Evolutionary conservation across 2,888 invertebrate genomes (phyloP).

Genomic region (Pinctada fucata): DNA sequence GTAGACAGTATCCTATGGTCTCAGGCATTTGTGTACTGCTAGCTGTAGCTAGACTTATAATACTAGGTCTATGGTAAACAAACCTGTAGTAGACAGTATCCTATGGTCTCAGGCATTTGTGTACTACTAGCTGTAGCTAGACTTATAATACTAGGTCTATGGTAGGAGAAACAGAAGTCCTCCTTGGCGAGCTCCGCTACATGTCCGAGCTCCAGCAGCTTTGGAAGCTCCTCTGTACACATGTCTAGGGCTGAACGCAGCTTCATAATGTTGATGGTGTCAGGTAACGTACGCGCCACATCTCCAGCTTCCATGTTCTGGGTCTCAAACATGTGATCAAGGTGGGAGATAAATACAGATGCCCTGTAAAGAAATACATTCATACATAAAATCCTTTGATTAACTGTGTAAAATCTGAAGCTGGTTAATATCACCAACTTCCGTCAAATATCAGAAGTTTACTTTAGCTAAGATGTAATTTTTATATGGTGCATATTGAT

Average conservation of each 20-base stretch:
- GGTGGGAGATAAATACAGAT: conserved; percentile 59
- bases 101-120: conserved; percentile 72
- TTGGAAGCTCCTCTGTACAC: conserved; percentile 71
- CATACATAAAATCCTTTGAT: no score
- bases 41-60: conserved; percentile 48
- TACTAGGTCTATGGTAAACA: no score
- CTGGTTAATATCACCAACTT: no score
- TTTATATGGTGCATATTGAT: no score
- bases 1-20: conserved; percentile 72
- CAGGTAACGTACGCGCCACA: conserved; percentile 35
- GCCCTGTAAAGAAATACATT: conserved; percentile 54
- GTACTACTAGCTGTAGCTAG: conserved; percentile 65
- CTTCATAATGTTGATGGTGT: conserved; percentile 56
- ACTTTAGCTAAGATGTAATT: no score
- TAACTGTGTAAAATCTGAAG: no score
- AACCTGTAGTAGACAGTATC: conserved; percentile 74
- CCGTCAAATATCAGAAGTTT: no score
- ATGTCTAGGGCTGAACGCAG: conserved; percentile 72
- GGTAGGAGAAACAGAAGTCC: conserved; percentile 73
- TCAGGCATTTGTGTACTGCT: conserved; percentile 71
- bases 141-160: conserved; percentile 72
- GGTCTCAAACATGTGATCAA: conserved; percentile 72
- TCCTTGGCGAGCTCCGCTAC: conserved; percentile 51
- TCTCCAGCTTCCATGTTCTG: conserved; percentile 72
- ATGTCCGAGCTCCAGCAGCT: conserved; percentile 69